Evolutionary conservation across 2,113 vertebrate species (phyloP).

Genomic region (Phrynocephalus versicolor): DNA sequence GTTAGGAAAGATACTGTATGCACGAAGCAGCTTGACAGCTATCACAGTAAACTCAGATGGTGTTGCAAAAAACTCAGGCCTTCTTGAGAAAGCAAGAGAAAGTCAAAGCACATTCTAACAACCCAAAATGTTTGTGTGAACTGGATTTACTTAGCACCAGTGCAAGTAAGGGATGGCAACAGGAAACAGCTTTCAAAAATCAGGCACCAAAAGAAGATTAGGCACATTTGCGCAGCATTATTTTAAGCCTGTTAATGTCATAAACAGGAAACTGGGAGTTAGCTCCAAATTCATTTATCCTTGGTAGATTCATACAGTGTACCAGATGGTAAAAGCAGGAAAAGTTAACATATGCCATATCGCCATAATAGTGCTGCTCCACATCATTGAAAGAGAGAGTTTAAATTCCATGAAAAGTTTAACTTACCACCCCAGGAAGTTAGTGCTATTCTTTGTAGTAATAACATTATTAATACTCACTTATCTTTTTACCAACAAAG

Average conservation of each 20-base stretch:
- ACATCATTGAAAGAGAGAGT: not conserved
- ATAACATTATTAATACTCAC: not conserved
- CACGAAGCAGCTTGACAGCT: too few relatives aligned
- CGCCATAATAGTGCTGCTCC: not conserved
- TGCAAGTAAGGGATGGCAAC: conserved; percentile 11
- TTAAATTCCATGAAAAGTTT: not conserved
- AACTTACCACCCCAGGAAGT: not conserved
- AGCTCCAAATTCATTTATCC: conserved; percentile 3
- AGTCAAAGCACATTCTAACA: not conserved
- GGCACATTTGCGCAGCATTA: not conserved
- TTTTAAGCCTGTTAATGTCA: not conserved
- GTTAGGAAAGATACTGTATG: too few relatives aligned
- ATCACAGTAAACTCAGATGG: too few relatives aligned
- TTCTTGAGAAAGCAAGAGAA: not conserved
- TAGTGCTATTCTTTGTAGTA: not conserved
- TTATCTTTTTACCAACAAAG: not conserved
- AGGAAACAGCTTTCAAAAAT: not conserved
- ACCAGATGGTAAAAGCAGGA: conserved; percentile 9
- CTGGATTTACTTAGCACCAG: not conserved
- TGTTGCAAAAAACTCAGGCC: not conserved
- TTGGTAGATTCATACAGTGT: not conserved
- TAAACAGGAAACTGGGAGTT: not conserved
- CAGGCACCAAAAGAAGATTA: not conserved
- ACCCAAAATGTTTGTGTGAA: not conserved
- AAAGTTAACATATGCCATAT: conserved; percentile 2